Percentiles rank a stretch among this genome's conserved stretches.
Conservation (phyloP, 2,113 vertebrate genomes). For the Bos javanicus region DNA sequence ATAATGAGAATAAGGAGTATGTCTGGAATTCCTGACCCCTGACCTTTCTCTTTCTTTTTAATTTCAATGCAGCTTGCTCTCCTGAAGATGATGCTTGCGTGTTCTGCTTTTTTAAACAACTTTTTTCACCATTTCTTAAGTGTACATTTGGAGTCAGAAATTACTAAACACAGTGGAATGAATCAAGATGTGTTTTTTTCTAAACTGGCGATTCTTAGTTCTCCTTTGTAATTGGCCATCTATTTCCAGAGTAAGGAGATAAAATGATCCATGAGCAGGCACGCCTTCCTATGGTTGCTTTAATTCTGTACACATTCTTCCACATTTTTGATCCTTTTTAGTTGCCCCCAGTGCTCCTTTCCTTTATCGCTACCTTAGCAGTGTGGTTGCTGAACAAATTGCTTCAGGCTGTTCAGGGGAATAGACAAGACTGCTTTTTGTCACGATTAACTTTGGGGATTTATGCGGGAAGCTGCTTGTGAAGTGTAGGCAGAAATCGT, state of each 20-base stretch:
- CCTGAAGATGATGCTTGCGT: not conserved
- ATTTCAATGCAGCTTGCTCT: not conserved
- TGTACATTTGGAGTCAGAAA: constrained; percentile 12
- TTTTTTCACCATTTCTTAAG: not conserved
- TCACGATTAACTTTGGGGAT: constrained; percentile 63
- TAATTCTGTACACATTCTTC: constrained; percentile 40
- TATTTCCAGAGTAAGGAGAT: not conserved
- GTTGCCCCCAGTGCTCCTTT: constrained; percentile 34
- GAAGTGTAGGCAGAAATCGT: constrained; percentile 48
- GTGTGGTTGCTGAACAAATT: constrained; percentile 55
- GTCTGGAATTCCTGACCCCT: not conserved
- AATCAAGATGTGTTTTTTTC: not conserved
- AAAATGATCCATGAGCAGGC: not conserved
- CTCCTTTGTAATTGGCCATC: not conserved
- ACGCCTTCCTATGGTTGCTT: not conserved
- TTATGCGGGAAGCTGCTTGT: constrained; percentile 30
- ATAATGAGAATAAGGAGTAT: not conserved
- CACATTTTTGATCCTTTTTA: not conserved
- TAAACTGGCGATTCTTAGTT: not conserved
- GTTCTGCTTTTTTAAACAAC: not conserved
- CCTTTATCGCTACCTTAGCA: constrained; percentile 55
- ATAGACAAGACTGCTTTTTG: constrained; percentile 47
- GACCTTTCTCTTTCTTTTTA: not conserved
- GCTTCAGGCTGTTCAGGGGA: constrained; percentile 56
- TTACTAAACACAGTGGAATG: not conserved